Evolutionary conservation across 2,888 invertebrate genomes (phyloP), one percentile per base, ranked within the genome.

Genomic region (Dicycla oo): DNA sequence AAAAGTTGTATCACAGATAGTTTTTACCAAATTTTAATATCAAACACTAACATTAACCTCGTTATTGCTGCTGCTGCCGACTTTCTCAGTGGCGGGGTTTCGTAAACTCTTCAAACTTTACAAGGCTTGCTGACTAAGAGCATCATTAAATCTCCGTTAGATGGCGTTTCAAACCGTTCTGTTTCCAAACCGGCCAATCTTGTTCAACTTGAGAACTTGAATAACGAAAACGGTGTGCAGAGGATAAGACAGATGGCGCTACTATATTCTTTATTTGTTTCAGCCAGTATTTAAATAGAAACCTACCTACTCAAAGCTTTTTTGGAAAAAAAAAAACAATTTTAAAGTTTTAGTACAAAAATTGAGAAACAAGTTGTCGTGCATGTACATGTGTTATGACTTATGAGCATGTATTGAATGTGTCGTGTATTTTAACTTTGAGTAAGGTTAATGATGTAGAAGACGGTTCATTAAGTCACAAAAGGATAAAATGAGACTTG

Each of bases 381-480:
- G 6, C 11, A 15, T 57, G 10, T 43, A 40, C 26, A 47, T 45
- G 0, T 51, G 43, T n/a, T 57, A 11, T 75, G 34, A n/a, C n/a
- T 51, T 26, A 45, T 18, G 26, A 58, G 18, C 53, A 43, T 26
- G 13, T 53, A 1, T n/a, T 38, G 15, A 51, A 53, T 67, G 15
- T 56, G 54, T 63, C 71, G 43, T 54, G 30, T 78, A 57, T 71
- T 69, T 65, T 56, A 49, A 74, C 73, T 72, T 83, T 83, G 83
- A 84, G 77, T 73, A 70, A 70, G 69, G 83, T 77, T 87, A 85
- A 87, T 87, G 87, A 81, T 76, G 71, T 69, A 79, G 83, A 78
- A 74, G 80, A 82, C 66, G 77, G 78, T 81, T 86, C 80, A 72
- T 82, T 78, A 82, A 77, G 43, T 70, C 72, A 75, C 80, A 88